Conservation (phyloP, 2,113 vertebrate genomes). For the Mesitornis unicolor region DNA sequence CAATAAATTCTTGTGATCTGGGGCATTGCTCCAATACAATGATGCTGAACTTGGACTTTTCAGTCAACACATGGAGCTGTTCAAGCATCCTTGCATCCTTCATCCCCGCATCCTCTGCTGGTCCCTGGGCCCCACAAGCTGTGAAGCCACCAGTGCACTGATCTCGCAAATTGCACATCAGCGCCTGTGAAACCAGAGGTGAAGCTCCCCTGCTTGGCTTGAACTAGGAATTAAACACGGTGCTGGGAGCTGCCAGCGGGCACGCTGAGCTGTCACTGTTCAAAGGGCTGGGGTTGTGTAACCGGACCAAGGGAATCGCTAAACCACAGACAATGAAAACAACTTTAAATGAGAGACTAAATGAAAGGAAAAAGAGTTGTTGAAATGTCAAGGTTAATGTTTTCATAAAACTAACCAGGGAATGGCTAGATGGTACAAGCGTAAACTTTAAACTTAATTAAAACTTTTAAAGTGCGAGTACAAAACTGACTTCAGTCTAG, state of each 20-base stretch:
- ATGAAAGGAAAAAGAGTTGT: conserved; percentile 46
- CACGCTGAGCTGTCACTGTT: not conserved
- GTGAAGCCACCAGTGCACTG: not conserved
- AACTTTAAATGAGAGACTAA: conserved; percentile 55
- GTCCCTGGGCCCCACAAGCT: not conserved
- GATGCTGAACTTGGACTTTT: not conserved
- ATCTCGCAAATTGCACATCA: not conserved
- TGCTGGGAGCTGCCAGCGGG: not conserved
- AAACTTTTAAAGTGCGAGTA: conserved; percentile 13
- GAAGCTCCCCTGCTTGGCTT: not conserved
- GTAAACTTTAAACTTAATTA: conserved; percentile 13
- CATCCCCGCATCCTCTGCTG: not conserved
- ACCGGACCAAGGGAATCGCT: conserved; percentile 16
- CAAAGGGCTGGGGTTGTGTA: conserved; percentile 25
- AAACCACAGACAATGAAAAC: conserved; percentile 50
- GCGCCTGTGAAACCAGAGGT: not conserved
- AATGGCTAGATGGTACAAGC: not conserved
- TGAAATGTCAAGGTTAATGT: conserved; percentile 63
- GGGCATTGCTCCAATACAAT: not conserved
- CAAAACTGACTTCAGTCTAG: not conserved
- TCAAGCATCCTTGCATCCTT: not conserved
- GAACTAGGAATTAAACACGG: not conserved
- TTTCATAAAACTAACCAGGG: conserved; percentile 58
- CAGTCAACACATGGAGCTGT: not conserved
- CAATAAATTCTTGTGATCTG: not conserved